Evolutionary conservation across 2,888 invertebrate species (phyloP).

Genomic region (Liodrosophila aerea): DNA sequence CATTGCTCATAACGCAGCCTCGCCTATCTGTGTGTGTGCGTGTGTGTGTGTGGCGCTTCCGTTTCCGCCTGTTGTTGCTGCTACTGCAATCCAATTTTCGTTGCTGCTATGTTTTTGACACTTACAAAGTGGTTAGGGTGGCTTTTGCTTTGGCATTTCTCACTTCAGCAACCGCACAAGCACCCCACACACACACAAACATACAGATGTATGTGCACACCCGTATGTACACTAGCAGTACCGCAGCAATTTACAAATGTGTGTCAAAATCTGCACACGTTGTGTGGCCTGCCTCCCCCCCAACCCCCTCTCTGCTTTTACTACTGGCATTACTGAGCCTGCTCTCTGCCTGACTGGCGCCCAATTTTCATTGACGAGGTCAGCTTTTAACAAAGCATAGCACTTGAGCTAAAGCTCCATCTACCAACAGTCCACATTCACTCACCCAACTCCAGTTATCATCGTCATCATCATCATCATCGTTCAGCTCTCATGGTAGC

Average conservation of each 20-base stretch:
- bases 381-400: slow-evolving; percentile 62
- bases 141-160: slow-evolving; percentile 75
- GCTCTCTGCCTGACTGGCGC: slow-evolving; percentile 33
- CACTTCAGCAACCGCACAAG: slow-evolving; percentile 72
- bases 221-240: slow-evolving; percentile 12
- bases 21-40: slow-evolving; percentile 21
- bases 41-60: slow-evolving; percentile 40
- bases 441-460: slow-evolving; percentile 8
- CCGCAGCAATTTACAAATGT: slow-evolving; percentile 65
- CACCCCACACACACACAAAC: slow-evolving; percentile 26
- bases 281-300: slow-evolving; percentile 24
- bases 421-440: slow-evolving; percentile 16
- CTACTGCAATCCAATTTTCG: slow-evolving; percentile 71
- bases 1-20: slow-evolving; percentile 68
- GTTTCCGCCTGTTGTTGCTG: slow-evolving; percentile 52
- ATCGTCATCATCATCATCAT: slow-evolving; percentile 8
- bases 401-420: slow-evolving; percentile 41
- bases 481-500: background rate
- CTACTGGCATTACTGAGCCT: slow-evolving; percentile 15
- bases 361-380: slow-evolving; percentile 68
- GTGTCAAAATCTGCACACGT: slow-evolving; percentile 67
- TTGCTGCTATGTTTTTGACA: slow-evolving; percentile 73
- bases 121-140: slow-evolving; percentile 76
- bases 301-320: slow-evolving; percentile 11
- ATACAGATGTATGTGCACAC: slow-evolving; percentile 1